A percentile compares a stretch with the other conserved stretches of the same genome.
These are phyloP conservation scores for Platygyra sinensis DNA, from an alignment of 64 coral and sea anemone genomes.

Conservation along the genomic window DNA sequence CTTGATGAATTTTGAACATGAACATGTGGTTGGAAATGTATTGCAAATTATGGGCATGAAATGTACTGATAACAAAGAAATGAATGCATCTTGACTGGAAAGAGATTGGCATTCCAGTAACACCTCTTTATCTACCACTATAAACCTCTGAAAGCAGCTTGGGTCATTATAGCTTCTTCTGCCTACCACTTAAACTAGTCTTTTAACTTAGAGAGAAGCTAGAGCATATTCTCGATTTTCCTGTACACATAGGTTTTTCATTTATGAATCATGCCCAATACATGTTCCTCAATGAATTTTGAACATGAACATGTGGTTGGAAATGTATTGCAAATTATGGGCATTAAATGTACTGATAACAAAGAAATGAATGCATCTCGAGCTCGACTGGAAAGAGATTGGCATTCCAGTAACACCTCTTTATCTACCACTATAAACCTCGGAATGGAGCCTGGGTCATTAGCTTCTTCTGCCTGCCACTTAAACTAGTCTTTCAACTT, in stretches of 20 bases:
- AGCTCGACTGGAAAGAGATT: neutral
- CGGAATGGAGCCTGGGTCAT: too few species aligned
- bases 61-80: too few species aligned
- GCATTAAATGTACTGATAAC: neutral
- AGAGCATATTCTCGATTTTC: conserved; percentile 27
- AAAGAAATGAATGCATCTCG: neutral
- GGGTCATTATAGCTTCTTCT: neutral
- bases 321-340: neutral
- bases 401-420: conserved; percentile 17
- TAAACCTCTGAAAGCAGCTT: conserved; percentile 17
- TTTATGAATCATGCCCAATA: conserved; percentile 1
- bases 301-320: neutral
- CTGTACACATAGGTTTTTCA: conserved; percentile 7
- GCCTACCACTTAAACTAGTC: neutral
- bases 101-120: too few species aligned
- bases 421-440: too few species aligned
- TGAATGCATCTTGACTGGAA: too few species aligned
- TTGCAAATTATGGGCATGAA: neutral
- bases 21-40: too few species aligned
- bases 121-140: conserved; percentile 17
- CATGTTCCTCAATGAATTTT: conserved; percentile 29
- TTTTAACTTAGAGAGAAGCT: too few species aligned
- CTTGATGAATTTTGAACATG: conserved; percentile 37
- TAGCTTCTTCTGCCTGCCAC: too few species aligned
- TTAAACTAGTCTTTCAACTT: too few species aligned